phyloP scores from a whole-genome alignment of 2,113 vertebrate genomes.

The Atractosteus spatula region DNA sequence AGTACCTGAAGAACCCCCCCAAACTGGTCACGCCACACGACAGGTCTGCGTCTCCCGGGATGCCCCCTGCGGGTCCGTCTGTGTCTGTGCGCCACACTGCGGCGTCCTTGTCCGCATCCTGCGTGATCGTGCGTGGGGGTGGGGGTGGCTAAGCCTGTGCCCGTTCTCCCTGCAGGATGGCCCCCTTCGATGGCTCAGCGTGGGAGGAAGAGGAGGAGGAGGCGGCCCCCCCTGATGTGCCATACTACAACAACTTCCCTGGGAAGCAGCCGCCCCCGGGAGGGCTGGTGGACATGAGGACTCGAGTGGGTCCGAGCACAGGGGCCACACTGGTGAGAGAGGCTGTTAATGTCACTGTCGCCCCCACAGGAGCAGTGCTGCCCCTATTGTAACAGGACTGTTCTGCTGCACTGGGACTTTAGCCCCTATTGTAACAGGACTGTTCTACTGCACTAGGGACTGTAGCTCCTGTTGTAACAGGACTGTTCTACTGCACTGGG shows the following conservation, averaged over 20 bases:
- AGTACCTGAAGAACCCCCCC: conserved; percentile 96
- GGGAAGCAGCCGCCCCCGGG: conserved; percentile 94
- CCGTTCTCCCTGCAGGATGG: conserved; percentile 74
- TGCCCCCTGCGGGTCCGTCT: background rate
- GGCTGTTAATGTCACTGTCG: background rate
- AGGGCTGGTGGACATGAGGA: conserved; percentile 88
- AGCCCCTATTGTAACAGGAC: too few relatives aligned
- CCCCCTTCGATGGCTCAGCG: conserved; percentile 91
- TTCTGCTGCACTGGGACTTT: too few relatives aligned
- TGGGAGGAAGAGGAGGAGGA: conserved; percentile 94
- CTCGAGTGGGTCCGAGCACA: conserved; percentile 57
- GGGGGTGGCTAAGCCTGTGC: background rate
- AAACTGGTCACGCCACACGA: conserved; percentile 95
- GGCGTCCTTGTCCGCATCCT: background rate
- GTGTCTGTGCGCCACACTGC: background rate
- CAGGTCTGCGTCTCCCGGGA: conserved; percentile 63
- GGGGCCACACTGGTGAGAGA: conserved; percentile 85
- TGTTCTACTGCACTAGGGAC: too few relatives aligned
- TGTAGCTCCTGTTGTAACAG: too few relatives aligned
- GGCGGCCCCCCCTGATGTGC: conserved; percentile 78
- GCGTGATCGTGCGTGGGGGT: background rate
- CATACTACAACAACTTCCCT: conserved; percentile 96
- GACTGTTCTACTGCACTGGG: too few relatives aligned
- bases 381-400: too few relatives aligned
- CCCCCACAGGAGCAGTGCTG: too few relatives aligned